Percentiles rank a stretch among this genome's conserved stretches.
phyloP scores from a whole-genome alignment of 2,888 invertebrate genomes.

The Pseudanteris insignis region DNA sequence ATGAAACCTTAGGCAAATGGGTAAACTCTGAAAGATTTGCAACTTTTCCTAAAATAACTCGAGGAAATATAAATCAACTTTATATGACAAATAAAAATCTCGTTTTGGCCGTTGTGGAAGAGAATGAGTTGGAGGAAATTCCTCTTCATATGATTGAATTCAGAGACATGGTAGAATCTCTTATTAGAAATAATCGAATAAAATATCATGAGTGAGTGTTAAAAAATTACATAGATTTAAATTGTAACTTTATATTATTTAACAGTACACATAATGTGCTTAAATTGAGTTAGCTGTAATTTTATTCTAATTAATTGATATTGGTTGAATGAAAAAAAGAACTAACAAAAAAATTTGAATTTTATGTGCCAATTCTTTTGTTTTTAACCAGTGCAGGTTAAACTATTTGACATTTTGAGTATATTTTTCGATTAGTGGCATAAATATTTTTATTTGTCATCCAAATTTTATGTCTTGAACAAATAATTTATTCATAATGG shows the following conservation, averaged over 20 bases:
- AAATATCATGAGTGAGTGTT: constrained; percentile 79
- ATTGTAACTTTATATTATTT: neutral
- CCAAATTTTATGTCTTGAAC: too few relatives aligned
- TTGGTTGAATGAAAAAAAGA: too few relatives aligned
- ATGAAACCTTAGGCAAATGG: constrained; percentile 83
- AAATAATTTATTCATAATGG: too few relatives aligned
- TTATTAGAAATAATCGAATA: constrained; percentile 78
- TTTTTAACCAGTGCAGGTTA: too few relatives aligned
- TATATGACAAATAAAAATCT: constrained; percentile 86
- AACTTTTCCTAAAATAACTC: constrained; percentile 87
- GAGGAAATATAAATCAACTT: constrained; percentile 84
- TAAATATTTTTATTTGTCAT: too few relatives aligned
- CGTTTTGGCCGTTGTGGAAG: constrained; percentile 87
- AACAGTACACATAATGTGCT: too few relatives aligned
- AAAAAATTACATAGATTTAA: neutral
- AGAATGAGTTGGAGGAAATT: constrained; percentile 85
- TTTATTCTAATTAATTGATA: too few relatives aligned
- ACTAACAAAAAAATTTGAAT: too few relatives aligned
- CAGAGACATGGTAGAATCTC: constrained; percentile 83
- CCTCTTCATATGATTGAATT: constrained; percentile 83
- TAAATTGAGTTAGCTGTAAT: too few relatives aligned
- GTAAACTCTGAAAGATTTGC: constrained; percentile 89
- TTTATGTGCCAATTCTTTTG: too few relatives aligned
- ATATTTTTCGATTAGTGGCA: too few relatives aligned
- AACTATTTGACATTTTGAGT: too few relatives aligned